phyloP scores from a whole-genome alignment of 2,113 vertebrate species.

The Struthidea cinerea region DNA sequence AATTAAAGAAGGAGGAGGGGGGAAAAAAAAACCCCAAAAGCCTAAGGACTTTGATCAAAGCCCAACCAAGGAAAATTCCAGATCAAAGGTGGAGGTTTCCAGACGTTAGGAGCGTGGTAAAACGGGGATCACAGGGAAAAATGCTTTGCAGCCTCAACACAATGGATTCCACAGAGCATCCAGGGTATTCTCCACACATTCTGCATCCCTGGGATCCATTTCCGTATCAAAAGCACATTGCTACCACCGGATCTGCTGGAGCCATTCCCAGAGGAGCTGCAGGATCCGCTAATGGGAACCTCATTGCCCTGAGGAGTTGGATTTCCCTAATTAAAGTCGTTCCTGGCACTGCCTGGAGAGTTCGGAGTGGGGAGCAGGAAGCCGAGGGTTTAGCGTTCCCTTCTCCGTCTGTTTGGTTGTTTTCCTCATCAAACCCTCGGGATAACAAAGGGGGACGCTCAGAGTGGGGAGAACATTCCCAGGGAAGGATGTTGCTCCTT shows the following conservation, averaged over 20 bases:
- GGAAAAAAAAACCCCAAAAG: neutral
- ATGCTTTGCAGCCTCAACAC: neutral
- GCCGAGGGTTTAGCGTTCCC: accelerated
- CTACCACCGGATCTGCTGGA: neutral
- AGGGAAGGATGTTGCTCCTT: neutral
- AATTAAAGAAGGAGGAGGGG: neutral
- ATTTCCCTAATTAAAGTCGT: neutral
- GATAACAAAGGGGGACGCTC: neutral
- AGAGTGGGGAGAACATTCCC: neutral
- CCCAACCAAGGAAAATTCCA: neutral
- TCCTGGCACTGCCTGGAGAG: neutral
- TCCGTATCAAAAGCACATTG: neutral
- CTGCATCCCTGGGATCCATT: neutral
- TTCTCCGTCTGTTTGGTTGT: neutral
- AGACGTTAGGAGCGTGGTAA: neutral
- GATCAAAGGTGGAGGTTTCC: constrained; percentile 37
- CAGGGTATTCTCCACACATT: neutral
- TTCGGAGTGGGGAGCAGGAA: neutral
- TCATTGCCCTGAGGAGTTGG: neutral
- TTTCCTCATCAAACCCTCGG: neutral
- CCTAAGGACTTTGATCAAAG: neutral
- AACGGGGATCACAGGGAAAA: neutral
- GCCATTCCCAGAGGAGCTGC: neutral
- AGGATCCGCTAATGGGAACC: constrained; percentile 2
- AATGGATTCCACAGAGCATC: neutral